Evolutionary conservation across 2,113 vertebrate genomes (phyloP), one percentile per base, ranked within the genome.

Genomic region (Rallus limicola): DNA sequence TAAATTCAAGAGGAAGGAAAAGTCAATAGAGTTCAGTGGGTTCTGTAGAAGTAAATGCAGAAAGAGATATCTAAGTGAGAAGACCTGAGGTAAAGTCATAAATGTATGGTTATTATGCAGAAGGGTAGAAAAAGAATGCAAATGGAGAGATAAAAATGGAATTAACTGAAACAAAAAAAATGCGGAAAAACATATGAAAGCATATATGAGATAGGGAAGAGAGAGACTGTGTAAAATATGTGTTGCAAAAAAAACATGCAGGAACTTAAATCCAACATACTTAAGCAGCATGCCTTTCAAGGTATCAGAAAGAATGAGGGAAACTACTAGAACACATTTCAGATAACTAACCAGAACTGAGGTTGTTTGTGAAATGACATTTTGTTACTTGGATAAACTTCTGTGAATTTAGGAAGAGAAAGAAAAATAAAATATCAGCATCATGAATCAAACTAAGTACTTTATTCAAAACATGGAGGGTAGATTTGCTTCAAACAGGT

Each of bases 221-320:
- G 25, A 69, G 5, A 65, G 1, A 36, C 1, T 24, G 6, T 60
- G 18, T 13, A 82, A 88, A 81, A 63, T 5, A 16, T 0, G 0
- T 13, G 48, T 60, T 79, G 15, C 16, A 76, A 82, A 87, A 87
- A 33, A 0, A 46, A 17, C 14, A 17, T 28, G 38, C 2, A 46
- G 16, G 13, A 40, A 16, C 12, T 82, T 58, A 46, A 48, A 10
- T 8, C 5, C 18, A 77, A 92, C 91, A 62, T 36, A 36, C 10
- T 38, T 33, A 42, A 52, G 1, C 1, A 68, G 4, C 7, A 38
- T 48, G 12, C 5, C 12, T 83, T 88, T 63, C 11, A 46, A 70
- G 15, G 9, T 4, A 86, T 26, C 14, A 83, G 59, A 56, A 40
- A 36, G 20, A 60, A 55, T 68, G 13, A 82, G 24, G 25, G 75